phyloP scores from a whole-genome alignment of 2,797 vertebrate species.

The Tympanoctomys barrerae region DNA sequence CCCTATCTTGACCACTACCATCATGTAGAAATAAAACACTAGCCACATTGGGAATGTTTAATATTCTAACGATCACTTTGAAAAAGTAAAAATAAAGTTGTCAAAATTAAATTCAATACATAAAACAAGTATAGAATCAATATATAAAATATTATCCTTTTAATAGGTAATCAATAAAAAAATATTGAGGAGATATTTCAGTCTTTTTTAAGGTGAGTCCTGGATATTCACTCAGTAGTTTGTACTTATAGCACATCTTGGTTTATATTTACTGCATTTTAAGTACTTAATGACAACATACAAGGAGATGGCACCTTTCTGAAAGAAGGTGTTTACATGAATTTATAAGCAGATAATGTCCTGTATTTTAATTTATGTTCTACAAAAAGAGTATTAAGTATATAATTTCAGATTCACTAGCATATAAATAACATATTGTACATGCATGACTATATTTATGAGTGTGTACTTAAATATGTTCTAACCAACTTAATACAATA shows the following conservation, averaged over 20 bases:
- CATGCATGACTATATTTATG: background rate
- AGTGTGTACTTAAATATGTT: background rate
- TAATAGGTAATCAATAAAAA: background rate
- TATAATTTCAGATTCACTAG: background rate
- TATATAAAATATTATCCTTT: slow-evolving; percentile 35
- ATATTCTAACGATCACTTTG: background rate
- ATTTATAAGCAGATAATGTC: background rate
- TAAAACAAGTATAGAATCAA: background rate
- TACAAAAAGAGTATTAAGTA: background rate
- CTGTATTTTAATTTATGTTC: slow-evolving; percentile 1
- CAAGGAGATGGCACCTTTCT: background rate
- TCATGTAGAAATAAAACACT: background rate
- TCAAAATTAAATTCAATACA: background rate
- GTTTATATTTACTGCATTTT: background rate
- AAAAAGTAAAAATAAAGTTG: background rate
- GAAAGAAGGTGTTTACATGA: background rate
- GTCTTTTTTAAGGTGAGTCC: background rate
- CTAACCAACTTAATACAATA: slow-evolving; percentile 8
- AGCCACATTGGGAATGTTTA: background rate
- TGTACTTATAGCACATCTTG: background rate
- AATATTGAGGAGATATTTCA: background rate
- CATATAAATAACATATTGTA: background rate
- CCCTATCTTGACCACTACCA: background rate
- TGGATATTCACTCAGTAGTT: background rate
- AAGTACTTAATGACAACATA: background rate